Base-by-base conservation (phyloP, 2,888 invertebrate species). In the Pachycephus smyrnensis region DNA sequence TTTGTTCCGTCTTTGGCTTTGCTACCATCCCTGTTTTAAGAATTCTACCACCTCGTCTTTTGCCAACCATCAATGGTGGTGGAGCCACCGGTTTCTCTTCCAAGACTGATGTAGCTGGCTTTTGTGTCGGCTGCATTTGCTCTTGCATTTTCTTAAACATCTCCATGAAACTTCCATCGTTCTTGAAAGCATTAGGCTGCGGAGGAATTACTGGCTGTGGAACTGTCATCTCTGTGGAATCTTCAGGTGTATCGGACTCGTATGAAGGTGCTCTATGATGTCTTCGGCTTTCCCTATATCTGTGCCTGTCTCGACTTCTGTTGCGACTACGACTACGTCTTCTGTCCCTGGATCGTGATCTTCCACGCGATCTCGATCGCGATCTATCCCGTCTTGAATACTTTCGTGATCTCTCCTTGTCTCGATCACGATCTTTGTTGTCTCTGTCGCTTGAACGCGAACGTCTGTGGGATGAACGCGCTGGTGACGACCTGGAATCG, bases 81-180 rank as follows among this genome's bases (percentile, higher is more conserved):
- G 93, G 92, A 9, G 92, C 91, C 1, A 92, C 92, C 30, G 92
- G 92, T 84, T 92, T 93, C 71, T 92, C 91, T 75, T 92, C 90
- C 11, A 91, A 83, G 33, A 88, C 84, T 11, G 91, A 89, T 6
- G 88, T 93, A 4, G 89, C 88, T n/a, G 90, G 86, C 77, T 88
- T 86, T 30, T 87, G 84, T 81, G 91, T 90, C 36, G 92, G 91
- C 78, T 87, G 86, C 88, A 89, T 88, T 77, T 89, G 87, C 79
- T 95, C 95, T 87, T 96, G 96, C 96, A 97, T 95, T 90, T 96
- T 97, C 91, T 97, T 97, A 87, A 98, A 98, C 94, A 97, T 96
- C 91, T 97, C 97, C 88, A 98, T 93, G 89, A 98, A 98, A 82
- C 97, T 96, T 4, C 98, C 98, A 89, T 98, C 98, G 90, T 98